These are phyloP conservation scores for Muraenolepis orangiensis DNA, from an alignment of 2,797 vertebrate species.

Conservation along the genomic window DNA sequence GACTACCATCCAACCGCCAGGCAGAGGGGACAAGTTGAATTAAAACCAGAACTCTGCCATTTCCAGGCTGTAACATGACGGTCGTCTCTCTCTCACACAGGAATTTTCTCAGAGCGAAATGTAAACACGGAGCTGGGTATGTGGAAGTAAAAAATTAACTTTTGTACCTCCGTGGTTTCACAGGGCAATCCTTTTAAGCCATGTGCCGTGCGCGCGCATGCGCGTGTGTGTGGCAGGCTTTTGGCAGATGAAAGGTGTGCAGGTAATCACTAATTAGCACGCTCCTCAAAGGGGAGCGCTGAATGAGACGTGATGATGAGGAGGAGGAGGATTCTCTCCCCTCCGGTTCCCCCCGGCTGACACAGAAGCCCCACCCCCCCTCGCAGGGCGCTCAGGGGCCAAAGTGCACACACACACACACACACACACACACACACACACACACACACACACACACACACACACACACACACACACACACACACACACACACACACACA, in stretches of 20 bases:
- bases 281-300: slow-evolving; percentile 69
- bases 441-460: slow-evolving; percentile 16
- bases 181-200: slow-evolving; percentile 27
- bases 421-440: not conserved
- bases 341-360: slow-evolving; percentile 61
- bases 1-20: slow-evolving; percentile 44
- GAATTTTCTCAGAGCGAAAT: slow-evolving; percentile 40
- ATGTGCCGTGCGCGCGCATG: slow-evolving; percentile 20
- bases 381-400: not conserved
- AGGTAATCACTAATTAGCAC: slow-evolving; percentile 75
- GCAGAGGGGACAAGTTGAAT: slow-evolving; percentile 59
- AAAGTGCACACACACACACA: slow-evolving; percentile 32
- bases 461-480: slow-evolving; percentile 4
- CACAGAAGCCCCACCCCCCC: not conserved
- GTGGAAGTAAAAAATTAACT: slow-evolving; percentile 63
- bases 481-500: slow-evolving; percentile 19
- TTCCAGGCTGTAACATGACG: slow-evolving; percentile 52
- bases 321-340: slow-evolving; percentile 54
- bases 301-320: slow-evolving; percentile 59
- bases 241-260: slow-evolving; percentile 69
- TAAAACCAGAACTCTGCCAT: slow-evolving; percentile 64
- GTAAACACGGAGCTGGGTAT: slow-evolving; percentile 53
- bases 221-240: slow-evolving; percentile 48
- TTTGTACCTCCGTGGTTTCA: slow-evolving; percentile 26
- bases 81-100: not conserved